Percentiles rank a stretch among this genome's conserved stretches.
phyloP scores from a whole-genome alignment of 2,113 vertebrate genomes.

The Scomber colias region DNA sequence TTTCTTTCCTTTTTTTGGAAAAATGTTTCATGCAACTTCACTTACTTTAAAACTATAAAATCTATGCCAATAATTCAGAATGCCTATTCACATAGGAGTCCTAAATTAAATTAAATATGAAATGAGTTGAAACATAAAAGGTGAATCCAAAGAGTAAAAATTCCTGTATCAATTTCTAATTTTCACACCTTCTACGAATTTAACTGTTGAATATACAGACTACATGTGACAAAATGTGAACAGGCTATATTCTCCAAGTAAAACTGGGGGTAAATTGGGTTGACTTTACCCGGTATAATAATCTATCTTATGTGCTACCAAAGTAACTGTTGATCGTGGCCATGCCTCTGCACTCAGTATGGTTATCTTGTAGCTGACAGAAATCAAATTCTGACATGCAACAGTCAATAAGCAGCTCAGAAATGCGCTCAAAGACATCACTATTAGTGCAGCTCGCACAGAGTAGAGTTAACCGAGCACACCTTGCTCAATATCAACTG shows the following conservation, averaged over 20 bases:
- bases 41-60: neutral
- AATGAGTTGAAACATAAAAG: neutral
- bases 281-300: neutral
- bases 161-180: neutral
- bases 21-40: neutral
- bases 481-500: slow-evolving; percentile 22
- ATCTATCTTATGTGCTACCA: neutral
- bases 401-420: slow-evolving; percentile 18
- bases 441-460: neutral
- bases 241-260: neutral
- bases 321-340: neutral
- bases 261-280: neutral
- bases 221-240: neutral
- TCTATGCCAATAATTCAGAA: neutral
- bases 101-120: neutral
- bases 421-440: slow-evolving; percentile 11
- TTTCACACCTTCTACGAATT: neutral
- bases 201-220: neutral
- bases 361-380: neutral
- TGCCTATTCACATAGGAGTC: neutral
- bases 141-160: neutral
- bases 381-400: slow-evolving; percentile 8
- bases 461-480: slow-evolving; percentile 7
- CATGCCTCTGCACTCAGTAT: neutral
- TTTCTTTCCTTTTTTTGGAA: neutral